A percentile compares a stretch with the other conserved stretches of the same genome.
These are phyloP conservation scores for Holcopasites calliopsidis DNA, from an alignment of 1,140 invertebrate species.

Conservation along the genomic window DNA sequence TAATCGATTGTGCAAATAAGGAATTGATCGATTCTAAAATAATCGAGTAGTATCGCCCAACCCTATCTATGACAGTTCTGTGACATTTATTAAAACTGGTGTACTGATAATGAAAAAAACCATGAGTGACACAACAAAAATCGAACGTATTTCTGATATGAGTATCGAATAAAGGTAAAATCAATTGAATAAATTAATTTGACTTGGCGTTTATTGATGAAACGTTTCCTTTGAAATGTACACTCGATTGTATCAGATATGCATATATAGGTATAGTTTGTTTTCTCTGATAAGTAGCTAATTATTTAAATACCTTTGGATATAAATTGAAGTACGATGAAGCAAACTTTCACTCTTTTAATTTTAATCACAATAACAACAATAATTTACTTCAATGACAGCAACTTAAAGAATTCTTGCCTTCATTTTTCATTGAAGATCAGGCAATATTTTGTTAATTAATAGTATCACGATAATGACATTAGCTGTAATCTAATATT, in stretches of 20 bases:
- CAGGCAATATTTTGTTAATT: conserved; percentile 6
- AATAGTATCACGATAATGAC: not conserved
- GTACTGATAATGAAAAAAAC: conserved; percentile 53
- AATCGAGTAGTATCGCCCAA: too few relatives aligned
- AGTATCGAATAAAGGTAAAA: conserved; percentile 50
- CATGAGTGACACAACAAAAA: conserved; percentile 57
- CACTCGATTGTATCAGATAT: not conserved
- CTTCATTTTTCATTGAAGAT: not conserved
- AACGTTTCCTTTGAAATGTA: not conserved
- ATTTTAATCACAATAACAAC: too few relatives aligned
- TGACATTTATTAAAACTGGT: conserved; percentile 55
- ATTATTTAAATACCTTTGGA: not conserved
- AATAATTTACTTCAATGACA: not conserved
- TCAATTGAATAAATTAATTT: not conserved
- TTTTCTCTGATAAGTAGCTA: conserved; percentile 13
- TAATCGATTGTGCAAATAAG: too few relatives aligned
- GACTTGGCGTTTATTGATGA: not conserved
- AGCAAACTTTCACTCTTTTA: not conserved
- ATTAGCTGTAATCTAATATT: not conserved
- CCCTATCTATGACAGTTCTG: conserved; percentile 62
- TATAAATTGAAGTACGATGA: not conserved
- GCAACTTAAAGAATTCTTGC: not conserved
- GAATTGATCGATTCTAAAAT: too few relatives aligned
- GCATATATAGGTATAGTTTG: not conserved
- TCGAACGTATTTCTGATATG: conserved; percentile 48